Evolutionary conservation across 2,888 invertebrate genomes (phyloP), one percentile per base, ranked within the genome.

Genomic region (Ametastegia equiseti): DNA sequence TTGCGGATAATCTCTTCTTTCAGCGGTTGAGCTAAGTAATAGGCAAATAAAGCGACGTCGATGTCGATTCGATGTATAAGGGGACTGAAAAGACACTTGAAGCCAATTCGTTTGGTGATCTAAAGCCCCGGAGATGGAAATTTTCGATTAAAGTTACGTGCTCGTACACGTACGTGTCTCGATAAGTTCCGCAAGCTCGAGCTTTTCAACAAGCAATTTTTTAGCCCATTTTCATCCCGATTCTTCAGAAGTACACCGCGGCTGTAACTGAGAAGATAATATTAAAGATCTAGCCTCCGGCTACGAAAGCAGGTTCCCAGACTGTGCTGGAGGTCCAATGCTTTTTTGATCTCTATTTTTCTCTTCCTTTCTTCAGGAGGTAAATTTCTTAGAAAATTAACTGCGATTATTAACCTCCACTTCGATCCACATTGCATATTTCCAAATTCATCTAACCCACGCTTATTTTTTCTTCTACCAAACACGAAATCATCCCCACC

Each of bases 31-130:
- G 19, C 39, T 67, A 39, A 67, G 36, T 67, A 39, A 67, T 67
- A 39, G 65, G 65, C 65, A 67, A 67, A 67, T 67, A 67, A 67
- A 67, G 39, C 65, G n/a, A 67, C 39, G 39, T 39, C 36, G n/a
- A 67, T 36, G 36, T 39, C 9, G 36, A 65, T 15, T 36, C 9
- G 2, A 36, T 65, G 1, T 6, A 33, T 39, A 19, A 7, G 1
- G 0, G 39, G 60, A 23, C 30, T 2, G 9, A 1, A 11, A 23
- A n/a, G 15, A n/a, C 50, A n/a, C 15, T 15, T 50, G 50, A 7
- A 5, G 7, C 6, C 50, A 15, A n/a, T 50, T n/a, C n/a, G 19
- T n/a, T n/a, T n/a, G n/a, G n/a, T n/a, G n/a, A n/a, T n/a, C n/a
- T n/a, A n/a, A n/a, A n/a, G n/a, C n/a, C n/a, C n/a, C n/a, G n/a